Evolutionary conservation across 2,113 vertebrate genomes (phyloP).

Genomic region (Indicator indicator): DNA sequence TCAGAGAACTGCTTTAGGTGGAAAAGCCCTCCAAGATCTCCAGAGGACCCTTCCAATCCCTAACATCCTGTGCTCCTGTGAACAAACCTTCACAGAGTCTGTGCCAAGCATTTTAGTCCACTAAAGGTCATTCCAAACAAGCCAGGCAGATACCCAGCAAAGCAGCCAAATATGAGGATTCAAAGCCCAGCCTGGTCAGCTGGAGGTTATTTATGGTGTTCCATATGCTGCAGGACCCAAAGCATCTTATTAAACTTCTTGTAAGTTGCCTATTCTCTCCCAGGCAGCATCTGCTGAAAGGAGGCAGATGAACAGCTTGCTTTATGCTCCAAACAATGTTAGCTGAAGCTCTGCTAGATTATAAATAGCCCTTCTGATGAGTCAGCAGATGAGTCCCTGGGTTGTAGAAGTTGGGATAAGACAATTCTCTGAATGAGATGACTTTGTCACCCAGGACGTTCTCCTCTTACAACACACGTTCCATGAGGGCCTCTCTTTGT

Average conservation of each 20-base stretch:
- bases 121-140: neutral
- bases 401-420: neutral
- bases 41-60: too few relatives aligned
- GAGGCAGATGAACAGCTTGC: slow-evolving; percentile 27
- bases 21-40: too few relatives aligned
- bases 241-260: neutral
- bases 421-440: accelerated
- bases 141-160: neutral
- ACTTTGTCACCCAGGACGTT: neutral
- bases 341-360: neutral
- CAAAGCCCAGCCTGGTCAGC: neutral
- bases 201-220: neutral
- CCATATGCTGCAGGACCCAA: neutral
- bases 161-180: neutral
- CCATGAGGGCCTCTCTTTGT: neutral
- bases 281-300: neutral
- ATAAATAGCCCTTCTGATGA: slow-evolving; percentile 25
- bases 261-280: neutral
- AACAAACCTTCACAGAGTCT: neutral
- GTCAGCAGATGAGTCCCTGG: neutral
- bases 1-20: too few relatives aligned
- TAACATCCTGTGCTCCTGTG: too few relatives aligned
- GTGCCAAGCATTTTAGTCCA: neutral
- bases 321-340: neutral
- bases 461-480: accelerated